These are phyloP conservation scores for Ephialtes manifestator DNA, from an alignment of 2,888 invertebrate species.

Conservation along the genomic window DNA sequence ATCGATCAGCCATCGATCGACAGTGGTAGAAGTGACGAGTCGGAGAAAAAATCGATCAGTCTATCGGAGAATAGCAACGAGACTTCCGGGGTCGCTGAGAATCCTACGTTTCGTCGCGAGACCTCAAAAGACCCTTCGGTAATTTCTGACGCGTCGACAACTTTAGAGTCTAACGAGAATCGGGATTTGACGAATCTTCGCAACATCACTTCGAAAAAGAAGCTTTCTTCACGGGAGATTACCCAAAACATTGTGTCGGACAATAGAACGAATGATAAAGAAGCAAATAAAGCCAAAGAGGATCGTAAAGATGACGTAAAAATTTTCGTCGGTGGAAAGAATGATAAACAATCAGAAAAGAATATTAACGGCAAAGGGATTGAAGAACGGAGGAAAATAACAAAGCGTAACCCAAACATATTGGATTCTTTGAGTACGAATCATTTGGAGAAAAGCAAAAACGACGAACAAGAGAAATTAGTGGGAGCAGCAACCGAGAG, in stretches of 20 bases:
- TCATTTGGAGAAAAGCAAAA: conserved; percentile 29
- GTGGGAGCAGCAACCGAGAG: not conserved
- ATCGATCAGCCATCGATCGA: conserved; percentile 49
- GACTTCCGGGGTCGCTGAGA: not conserved
- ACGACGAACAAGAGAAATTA: conserved; percentile 28
- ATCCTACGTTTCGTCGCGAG: not conserved
- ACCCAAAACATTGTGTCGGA: not conserved
- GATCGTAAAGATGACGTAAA: conserved; percentile 20
- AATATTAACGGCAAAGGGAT: not conserved
- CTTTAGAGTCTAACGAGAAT: not conserved
- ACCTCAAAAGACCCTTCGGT: not conserved
- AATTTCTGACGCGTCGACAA: not conserved
- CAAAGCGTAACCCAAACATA: conserved; percentile 24
- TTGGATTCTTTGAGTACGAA: conserved; percentile 22
- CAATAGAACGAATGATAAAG: not conserved
- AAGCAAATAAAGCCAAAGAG: not conserved
- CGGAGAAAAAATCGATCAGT: conserved; percentile 54
- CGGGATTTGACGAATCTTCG: not conserved
- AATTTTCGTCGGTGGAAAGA: conserved; percentile 25
- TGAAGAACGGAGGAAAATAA: conserved; percentile 29
- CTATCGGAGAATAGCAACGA: conserved; percentile 39
- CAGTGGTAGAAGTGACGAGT: conserved; percentile 24
- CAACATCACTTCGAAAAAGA: not conserved
- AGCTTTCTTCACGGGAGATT: not conserved
- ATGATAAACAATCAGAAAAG: conserved; percentile 28